Evolutionary conservation across 2,888 invertebrate species (phyloP), one percentile per base, ranked within the genome.

Genomic region (Sphinx pinastri): DNA sequence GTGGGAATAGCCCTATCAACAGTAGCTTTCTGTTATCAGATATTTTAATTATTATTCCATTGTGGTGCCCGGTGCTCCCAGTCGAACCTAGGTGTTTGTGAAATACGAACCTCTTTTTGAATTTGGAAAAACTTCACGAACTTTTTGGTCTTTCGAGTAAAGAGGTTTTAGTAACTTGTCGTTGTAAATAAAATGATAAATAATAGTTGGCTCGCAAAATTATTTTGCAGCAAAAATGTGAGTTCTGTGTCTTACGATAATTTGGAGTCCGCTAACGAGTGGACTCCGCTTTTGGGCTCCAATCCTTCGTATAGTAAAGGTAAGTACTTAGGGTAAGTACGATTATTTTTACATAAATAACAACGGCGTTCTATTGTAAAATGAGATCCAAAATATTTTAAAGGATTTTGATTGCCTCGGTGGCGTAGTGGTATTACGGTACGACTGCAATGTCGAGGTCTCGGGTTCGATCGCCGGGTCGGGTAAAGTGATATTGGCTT

Each of bases 251-350:
- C 83, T 70, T 75, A 78, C 72, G 73, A 76, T 76, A 86, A 83
- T 49, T 63, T 63, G 63, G 69, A 63, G 60, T 69, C 54, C 45
- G 78, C 83, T 71, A 83, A 87, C 52, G 92, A 92, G 84, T 83
- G 86, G 84, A 88, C 90, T 25, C 92, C 91, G 8, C 77, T 92
- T 73, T 79, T 92, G 73, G 74, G 73, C 71, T 69, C 79, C 73
- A 72, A 75, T 38, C 19, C 75, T 45, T 31, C 68, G 25, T 68
- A 70, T 66, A 51, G 66, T 14, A 66, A 67, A 73, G 77, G 77
- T 77, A 69, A 72, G 73, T 63, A 52, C 54, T 16, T 16, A 16
- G 25, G 25, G 25, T 25, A 2, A 25, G 25, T 25, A 25, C 25
- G 25, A 25, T 25, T 25, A 25, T 25, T 25, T 25, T 25, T 25